These are phyloP conservation scores for Armadillidium nasatum DNA, from an alignment of 1,140 invertebrate species.

Conservation along the genomic window DNA sequence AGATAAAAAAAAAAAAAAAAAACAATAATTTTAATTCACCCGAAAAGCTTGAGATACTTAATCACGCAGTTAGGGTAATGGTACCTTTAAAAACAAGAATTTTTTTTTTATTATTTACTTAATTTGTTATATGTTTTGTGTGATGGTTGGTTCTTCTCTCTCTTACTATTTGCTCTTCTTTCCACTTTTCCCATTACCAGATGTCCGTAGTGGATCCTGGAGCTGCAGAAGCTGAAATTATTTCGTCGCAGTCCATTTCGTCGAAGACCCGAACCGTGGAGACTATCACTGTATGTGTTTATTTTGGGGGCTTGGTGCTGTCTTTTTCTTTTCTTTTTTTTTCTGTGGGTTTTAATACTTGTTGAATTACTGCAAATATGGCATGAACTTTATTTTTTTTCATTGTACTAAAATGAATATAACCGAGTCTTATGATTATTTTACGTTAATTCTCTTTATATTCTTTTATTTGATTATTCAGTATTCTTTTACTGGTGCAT, in stretches of 20 bases:
- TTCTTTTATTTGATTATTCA: too few relatives aligned
- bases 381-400: neutral
- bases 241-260: conserved; percentile 85
- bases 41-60: too few relatives aligned
- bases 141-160: neutral
- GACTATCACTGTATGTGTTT: conserved; percentile 78
- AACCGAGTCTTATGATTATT: neutral
- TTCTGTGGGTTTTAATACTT: neutral
- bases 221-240: conserved; percentile 61
- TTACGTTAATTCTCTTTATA: too few relatives aligned
- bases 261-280: conserved; percentile 93
- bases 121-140: too few relatives aligned
- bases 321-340: conserved; percentile 3
- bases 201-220: conserved; percentile 54
- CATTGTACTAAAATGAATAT: neutral
- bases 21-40: too few relatives aligned
- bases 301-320: neutral
- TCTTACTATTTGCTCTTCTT: neutral
- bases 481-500: too few relatives aligned
- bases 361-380: neutral
- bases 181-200: conserved; percentile 22
- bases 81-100: too few relatives aligned
- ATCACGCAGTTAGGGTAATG: too few relatives aligned
- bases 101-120: too few relatives aligned
- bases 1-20: too few relatives aligned